Evolutionary conservation across 2,113 vertebrate genomes (phyloP).

Genomic region (human (Homo sapiens)): GRCh38 chr11:134764501-134765000

Average conservation of each 20-base stretch:
- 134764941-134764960: not conserved
- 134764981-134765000: not conserved
- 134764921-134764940: not conserved
- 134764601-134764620: not conserved
- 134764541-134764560: no score
- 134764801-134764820: accelerated
- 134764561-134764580: accelerated
- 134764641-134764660: no score
- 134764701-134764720: accelerated
- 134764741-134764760: no score
- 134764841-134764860: not conserved
- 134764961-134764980: not conserved
- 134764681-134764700: not conserved
- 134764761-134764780: not conserved
- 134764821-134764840: no score
- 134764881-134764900: no score
- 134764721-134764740: not conserved
- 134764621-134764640: not conserved
- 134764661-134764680: not conserved
- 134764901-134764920: not conserved
- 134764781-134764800: accelerated
- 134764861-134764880: not conserved
- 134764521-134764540: not conserved
- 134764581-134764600: not conserved
- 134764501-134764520: not conserved